Base-by-base conservation (phyloP, 2,888 invertebrate species). In the Synanthedon myopaeformis region DNA sequence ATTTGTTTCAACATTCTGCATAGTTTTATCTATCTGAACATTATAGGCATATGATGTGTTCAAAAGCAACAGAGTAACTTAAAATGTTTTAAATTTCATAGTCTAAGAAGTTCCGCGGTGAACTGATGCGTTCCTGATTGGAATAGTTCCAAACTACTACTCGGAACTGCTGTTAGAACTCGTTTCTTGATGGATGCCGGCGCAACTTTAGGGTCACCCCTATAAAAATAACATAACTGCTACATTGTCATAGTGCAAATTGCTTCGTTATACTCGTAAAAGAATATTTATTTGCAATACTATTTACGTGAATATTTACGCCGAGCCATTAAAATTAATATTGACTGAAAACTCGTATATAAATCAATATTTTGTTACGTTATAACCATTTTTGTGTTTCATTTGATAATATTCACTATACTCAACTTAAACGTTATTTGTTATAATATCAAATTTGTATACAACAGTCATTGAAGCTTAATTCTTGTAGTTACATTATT, bases 41-140 rank as follows among this genome's bases (percentile, higher is more conserved):
- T 35, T 8, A 35, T 5, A 35, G 10, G 35, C 35, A 35, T 35
- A 35, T 35, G 35, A 35, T 10, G 35, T 35, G 10, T 45, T 45
- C n/a, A 45, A n/a, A 45, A 45, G 45, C 6, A 45, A 45, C 45
- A 13, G n/a, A 45, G 45, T 45, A 45, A 13, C 6, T 13, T 45
- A 45, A 45, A 45, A 45, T 45, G 45, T 45, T 45, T 45, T 45
- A 45, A 45, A 45, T 45, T 45, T 45, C 45, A 45, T 45, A 45
- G 45, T n/a, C 45, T 45, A n/a, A 13, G 45, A 13, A 45, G 45
- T 14, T 45, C 45, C 54, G 54, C 51, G 52, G 52, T 54, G 51
- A 55, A 57, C 58, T 55, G 57, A 57, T 59, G 56, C 52, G 54
- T 55, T 55, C 55, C 58, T 58, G 58, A 59, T 58, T 59, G 57